These are phyloP conservation scores for Alsophila aescularia DNA, from an alignment of 2,888 invertebrate species.

Conservation along the genomic window DNA sequence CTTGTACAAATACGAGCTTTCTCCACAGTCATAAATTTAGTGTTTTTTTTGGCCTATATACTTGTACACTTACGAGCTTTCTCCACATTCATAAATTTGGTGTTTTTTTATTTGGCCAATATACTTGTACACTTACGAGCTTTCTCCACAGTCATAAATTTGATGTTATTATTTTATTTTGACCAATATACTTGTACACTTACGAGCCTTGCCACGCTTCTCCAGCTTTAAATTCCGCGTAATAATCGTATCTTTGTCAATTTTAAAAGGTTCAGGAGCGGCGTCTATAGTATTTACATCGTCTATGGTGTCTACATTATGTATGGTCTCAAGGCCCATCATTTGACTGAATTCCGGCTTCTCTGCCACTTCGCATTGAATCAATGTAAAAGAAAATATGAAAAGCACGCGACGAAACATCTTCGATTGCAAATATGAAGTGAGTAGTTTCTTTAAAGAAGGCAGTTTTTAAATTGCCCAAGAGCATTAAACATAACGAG, in stretches of 20 bases:
- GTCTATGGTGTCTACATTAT: constrained; percentile 19
- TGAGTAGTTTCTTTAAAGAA: neutral
- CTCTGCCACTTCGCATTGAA: constrained; percentile 6
- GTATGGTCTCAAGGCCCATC: constrained; percentile 62
- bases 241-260: constrained; percentile 70
- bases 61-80: constrained; percentile 50
- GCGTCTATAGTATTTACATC: constrained; percentile 25
- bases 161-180: too few species aligned
- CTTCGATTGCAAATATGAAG: constrained; percentile 5
- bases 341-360: constrained; percentile 39
- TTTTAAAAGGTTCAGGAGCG: constrained; percentile 39
- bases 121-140: too few species aligned
- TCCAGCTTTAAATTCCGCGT: constrained; percentile 63
- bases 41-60: too few species aligned
- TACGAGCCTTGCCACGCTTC: constrained; percentile 50
- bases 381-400: constrained; percentile 5
- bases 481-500: constrained; percentile 2
- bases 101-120: too few species aligned
- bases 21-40: too few species aligned
- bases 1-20: constrained; percentile 50
- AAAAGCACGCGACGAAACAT: constrained; percentile 21
- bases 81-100: too few species aligned
- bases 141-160: too few species aligned
- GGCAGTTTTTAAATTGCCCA: constrained; percentile 6
- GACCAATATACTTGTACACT: too few species aligned